These are phyloP conservation scores for Manacus vitellinus DNA, from an alignment of 2,113 vertebrate species.

Conservation along the genomic window DNA sequence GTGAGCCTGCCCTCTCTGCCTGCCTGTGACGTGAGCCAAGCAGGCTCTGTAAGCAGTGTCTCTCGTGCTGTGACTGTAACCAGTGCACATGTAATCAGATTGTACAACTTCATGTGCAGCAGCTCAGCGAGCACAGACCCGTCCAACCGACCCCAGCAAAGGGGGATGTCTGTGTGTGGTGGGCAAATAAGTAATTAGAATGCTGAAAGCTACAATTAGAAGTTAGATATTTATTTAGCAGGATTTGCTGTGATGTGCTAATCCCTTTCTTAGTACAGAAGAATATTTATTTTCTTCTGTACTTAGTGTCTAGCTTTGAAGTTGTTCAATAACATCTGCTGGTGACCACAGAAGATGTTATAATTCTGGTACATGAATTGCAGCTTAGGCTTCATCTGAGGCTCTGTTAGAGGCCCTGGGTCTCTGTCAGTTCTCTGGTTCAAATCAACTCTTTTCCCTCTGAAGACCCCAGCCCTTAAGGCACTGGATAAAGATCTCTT, in stretches of 20 bases:
- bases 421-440: conserved; percentile 3
- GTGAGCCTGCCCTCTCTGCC: neutral
- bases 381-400: neutral
- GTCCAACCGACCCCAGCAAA: neutral
- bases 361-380: neutral
- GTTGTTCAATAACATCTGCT: conserved; percentile 49
- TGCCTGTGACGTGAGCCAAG: neutral
- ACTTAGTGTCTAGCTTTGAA: conserved; percentile 43
- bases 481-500: neutral
- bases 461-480: conserved; percentile 5
- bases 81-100: neutral
- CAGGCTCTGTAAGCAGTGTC: neutral
- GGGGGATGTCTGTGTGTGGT: rapidly evolving
- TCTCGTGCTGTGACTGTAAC: neutral
- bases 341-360: conserved; percentile 42
- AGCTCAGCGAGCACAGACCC: neutral
- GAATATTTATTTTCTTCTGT: conserved; percentile 45
- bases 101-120: neutral
- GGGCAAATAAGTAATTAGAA: neutral
- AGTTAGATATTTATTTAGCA: conserved; percentile 9
- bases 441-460: neutral
- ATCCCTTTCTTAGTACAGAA: conserved; percentile 34
- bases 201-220: conserved; percentile 5
- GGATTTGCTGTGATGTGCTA: conserved; percentile 22
- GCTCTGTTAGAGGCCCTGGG: neutral